These are phyloP conservation scores for Thalassarche chlororhynchos DNA, from an alignment of 2,113 vertebrate species.

Conservation along the genomic window DNA sequence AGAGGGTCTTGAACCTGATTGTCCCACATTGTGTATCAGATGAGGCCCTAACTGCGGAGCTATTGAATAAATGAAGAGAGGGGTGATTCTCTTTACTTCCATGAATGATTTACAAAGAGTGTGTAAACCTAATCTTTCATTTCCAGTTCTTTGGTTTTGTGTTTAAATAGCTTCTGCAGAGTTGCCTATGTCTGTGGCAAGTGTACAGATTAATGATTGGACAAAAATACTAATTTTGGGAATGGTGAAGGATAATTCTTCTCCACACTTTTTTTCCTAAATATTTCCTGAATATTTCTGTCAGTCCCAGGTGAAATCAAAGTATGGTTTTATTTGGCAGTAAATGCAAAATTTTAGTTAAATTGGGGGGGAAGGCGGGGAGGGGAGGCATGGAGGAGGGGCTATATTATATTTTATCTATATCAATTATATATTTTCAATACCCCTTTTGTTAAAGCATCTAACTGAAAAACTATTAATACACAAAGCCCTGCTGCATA, in stretches of 20 bases:
- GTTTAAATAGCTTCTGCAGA: conserved; percentile 14
- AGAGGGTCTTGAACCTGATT: conserved; percentile 41
- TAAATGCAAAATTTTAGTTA: neutral
- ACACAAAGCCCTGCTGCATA: neutral
- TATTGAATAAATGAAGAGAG: conserved; percentile 43
- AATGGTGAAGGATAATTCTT: neutral
- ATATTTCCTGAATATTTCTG: neutral
- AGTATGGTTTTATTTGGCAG: neutral
- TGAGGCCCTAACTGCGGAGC: neutral
- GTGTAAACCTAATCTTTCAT: conserved; percentile 3
- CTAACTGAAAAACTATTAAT: neutral
- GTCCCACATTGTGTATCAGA: conserved; percentile 42
- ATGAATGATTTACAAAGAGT: conserved; percentile 36
- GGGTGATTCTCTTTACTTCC: conserved; percentile 13
- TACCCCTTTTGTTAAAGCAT: neutral
- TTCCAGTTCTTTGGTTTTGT: neutral
- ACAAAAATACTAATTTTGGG: neutral
- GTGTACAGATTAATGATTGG: neutral
- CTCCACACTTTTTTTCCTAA: neutral
- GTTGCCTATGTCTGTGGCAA: neutral
- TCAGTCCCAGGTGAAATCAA: neutral
- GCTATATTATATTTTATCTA: too few species aligned
- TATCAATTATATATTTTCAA: neutral
- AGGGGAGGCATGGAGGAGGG: neutral
- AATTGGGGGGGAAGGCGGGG: neutral